Conservation (phyloP, 2,888 invertebrate species). For the Luperina nickerlii region DNA sequence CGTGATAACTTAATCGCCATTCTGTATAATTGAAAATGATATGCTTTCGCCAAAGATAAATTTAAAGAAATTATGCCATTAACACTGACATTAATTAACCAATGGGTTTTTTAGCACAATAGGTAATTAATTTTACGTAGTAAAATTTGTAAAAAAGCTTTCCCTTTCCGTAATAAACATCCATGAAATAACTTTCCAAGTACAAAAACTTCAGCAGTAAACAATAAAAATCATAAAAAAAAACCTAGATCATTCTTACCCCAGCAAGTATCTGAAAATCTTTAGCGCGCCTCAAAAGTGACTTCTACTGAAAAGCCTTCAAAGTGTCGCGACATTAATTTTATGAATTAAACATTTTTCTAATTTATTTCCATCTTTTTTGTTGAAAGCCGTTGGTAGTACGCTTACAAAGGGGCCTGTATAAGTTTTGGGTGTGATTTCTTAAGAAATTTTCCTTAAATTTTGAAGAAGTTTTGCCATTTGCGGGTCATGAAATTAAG, state of each 20-base stretch:
- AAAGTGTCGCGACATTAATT: conserved; percentile 70
- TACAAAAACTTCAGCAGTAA: conserved; percentile 14
- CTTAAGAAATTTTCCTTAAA: conserved; percentile 46
- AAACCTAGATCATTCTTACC: conserved; percentile 22
- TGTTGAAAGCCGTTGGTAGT: conserved; percentile 21
- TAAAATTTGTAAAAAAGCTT: background rate
- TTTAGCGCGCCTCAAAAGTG: conserved; percentile 63
- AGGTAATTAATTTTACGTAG: background rate
- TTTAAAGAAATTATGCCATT: background rate
- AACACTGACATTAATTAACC: background rate
- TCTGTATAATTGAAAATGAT: background rate
- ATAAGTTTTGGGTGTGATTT: conserved; percentile 53
- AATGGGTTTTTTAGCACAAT: too few relatives aligned
- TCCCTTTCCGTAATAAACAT: background rate
- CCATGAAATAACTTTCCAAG: background rate
- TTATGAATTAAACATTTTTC: conserved; percentile 77
- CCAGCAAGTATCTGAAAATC: conserved; percentile 58
- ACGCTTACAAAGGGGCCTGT: conserved; percentile 32
- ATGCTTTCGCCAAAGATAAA: background rate
- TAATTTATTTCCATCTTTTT: conserved; percentile 67
- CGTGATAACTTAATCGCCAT: too few relatives aligned
- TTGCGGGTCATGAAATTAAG: conserved; percentile 56
- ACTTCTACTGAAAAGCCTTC: conserved; percentile 70
- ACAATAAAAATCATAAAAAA: conserved; percentile 1
- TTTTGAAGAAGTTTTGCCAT: conserved; percentile 60